Evolutionary conservation across 2,797 vertebrate species (phyloP).

Genomic region (Tapirus indicus): DNA sequence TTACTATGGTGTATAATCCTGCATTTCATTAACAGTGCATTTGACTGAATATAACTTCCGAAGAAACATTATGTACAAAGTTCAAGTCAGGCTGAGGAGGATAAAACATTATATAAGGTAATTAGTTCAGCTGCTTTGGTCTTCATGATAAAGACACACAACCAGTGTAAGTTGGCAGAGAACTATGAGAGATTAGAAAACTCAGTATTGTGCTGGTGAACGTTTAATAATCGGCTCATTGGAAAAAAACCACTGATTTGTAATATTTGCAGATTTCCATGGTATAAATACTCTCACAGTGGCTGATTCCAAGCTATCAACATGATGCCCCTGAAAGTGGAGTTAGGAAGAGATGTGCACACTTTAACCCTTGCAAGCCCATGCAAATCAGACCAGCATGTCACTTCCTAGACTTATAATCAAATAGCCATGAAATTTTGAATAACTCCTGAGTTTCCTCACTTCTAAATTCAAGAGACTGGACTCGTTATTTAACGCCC

Average conservation of each 20-base stretch:
- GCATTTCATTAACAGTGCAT: slow-evolving; percentile 65
- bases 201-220: not conserved
- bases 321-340: not conserved
- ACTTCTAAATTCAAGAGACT: not conserved
- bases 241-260: not conserved
- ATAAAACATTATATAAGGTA: not conserved
- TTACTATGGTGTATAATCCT: slow-evolving; percentile 56
- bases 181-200: not conserved
- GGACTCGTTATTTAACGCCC: not conserved
- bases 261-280: not conserved
- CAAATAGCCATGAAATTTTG: not conserved
- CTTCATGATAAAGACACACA: not conserved
- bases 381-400: not conserved
- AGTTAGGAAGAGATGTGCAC: not conserved
- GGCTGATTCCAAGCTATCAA: not conserved
- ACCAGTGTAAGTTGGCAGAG: not conserved
- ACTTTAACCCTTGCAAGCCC: not conserved
- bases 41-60: slow-evolving; percentile 42
- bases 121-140: not conserved
- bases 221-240: not conserved
- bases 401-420: not conserved
- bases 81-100: not conserved
- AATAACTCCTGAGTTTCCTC: not conserved
- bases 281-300: not conserved
- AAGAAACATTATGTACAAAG: slow-evolving; percentile 51